Evolutionary conservation across 2,888 invertebrate species (phyloP), one percentile per base, ranked within the genome.

Genomic region (Tiliacea aurago): DNA sequence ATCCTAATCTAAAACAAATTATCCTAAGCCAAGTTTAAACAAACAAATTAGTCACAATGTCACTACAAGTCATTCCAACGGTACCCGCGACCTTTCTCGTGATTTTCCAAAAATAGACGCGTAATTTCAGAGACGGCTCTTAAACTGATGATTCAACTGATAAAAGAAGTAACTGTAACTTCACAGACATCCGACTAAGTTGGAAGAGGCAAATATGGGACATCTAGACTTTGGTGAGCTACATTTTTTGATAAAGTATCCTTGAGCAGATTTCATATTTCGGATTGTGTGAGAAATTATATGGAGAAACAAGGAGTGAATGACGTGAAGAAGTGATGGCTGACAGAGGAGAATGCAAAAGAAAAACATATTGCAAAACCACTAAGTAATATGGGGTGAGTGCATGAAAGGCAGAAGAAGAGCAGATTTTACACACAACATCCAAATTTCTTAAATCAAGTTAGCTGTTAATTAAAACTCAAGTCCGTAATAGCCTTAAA

Each of bases 31-130:
- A 45, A 67, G 78, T 77, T 84, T 83, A 87, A 88, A 88, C 88
- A 87, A 87, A 86, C 87, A 81, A 80, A 86, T 70, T 70, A 73
- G 73, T 83, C 63, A 69, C 20, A 13, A 33, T 70, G 63, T 69
- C 73, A 69, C 49, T 79, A 78, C 84, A 83, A 83, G 80, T 81
- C 65, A 86, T 7, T 85, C 76, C 78, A 93, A 70, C 84, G 62
- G 73, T 56, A 79, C 37, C 2, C 28, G 2, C 51, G 58, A 84
- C 65, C 70, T 63, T 74, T 71, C 63, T 73, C 78, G 68, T 75
- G 78, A 73, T 67, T 70, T 47, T 59, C 70, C 74, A 49, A 75
- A 84, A 76, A 75, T 67, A 71, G 73, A 51, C 56, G 3, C 4
- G 47, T 56, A 59, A 65, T 80, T 68, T 64, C 37, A 47, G 61